Percentiles rank a stretch among this genome's conserved stretches.
Evolutionary conservation across 2,888 invertebrate genomes (phyloP).

Genomic region (Rapana venosa): DNA sequence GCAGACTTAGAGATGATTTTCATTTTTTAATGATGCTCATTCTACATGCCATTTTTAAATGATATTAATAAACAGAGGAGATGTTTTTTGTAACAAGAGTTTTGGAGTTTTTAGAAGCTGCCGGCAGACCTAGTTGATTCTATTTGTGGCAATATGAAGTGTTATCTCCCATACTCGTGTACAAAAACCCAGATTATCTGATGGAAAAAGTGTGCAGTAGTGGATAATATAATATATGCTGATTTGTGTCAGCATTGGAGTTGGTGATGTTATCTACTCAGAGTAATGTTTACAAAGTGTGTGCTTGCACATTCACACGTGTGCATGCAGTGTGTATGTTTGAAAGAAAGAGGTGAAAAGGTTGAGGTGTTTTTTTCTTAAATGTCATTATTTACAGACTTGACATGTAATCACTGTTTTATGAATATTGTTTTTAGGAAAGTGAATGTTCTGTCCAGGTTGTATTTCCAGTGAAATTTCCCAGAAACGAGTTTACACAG

Average conservation of each 20-base stretch:
- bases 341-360: background rate
- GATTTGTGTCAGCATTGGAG: background rate
- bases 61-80: too few species aligned
- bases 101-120: background rate
- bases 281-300: background rate
- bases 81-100: too few species aligned
- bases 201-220: too few species aligned
- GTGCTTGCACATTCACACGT: background rate
- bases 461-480: background rate
- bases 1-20: too few species aligned
- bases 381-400: too few species aligned
- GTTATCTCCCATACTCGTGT: slow-evolving; percentile 14
- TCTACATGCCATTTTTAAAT: too few species aligned
- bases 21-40: too few species aligned
- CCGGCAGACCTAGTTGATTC: background rate
- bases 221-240: background rate
- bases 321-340: slow-evolving; percentile 3
- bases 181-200: slow-evolving; percentile 7
- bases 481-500: background rate
- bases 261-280: background rate
- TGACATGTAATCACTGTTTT: too few species aligned
- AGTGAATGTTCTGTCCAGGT: background rate
- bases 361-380: background rate
- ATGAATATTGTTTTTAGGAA: background rate
- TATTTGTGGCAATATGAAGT: slow-evolving; percentile 20